A percentile compares a stretch with the other conserved stretches of the same genome.
phyloP scores from a whole-genome alignment of 1,140 invertebrate species.

The Drosophila lacertosa region DNA sequence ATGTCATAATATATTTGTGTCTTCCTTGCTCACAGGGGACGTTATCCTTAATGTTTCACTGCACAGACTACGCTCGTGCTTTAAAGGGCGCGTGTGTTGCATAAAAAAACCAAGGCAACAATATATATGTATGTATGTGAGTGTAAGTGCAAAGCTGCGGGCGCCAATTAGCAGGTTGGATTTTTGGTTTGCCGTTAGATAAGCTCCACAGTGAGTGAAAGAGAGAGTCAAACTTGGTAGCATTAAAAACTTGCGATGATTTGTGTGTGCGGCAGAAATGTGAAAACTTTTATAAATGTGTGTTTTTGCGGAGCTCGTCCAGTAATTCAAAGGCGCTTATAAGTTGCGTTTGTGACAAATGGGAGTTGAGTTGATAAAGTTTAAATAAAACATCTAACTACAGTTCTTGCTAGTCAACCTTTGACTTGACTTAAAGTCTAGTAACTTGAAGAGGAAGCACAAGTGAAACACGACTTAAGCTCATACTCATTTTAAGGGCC shows the following conservation, averaged over 20 bases:
- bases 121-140: constrained; percentile 2
- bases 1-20: neutral
- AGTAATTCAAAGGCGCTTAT: constrained; percentile 26
- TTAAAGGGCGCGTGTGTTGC: constrained; percentile 8
- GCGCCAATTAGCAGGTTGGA: constrained; percentile 58
- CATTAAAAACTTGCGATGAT: constrained; percentile 32
- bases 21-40: neutral
- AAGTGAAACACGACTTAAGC: constrained; percentile 20
- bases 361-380: constrained; percentile 9
- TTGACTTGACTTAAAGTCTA: neutral
- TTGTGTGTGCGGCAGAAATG: constrained; percentile 40
- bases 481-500: constrained; percentile 47
- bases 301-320: constrained; percentile 7
- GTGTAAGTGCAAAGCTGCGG: constrained; percentile 13
- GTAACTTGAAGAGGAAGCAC: neutral
- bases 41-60: neutral
- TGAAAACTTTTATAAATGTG: constrained; percentile 45
- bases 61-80: neutral
- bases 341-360: constrained; percentile 20
- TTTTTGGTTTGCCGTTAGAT: constrained; percentile 31
- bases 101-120: constrained; percentile 1
- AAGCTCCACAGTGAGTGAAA: constrained; percentile 33
- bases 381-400: no score
- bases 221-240: constrained; percentile 11
- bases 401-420: no score